A percentile compares a stretch with the other conserved stretches of the same genome.
Evolutionary conservation across 2,113 vertebrate genomes (phyloP).

Genomic region (Forbesichthys agassizii): DNA sequence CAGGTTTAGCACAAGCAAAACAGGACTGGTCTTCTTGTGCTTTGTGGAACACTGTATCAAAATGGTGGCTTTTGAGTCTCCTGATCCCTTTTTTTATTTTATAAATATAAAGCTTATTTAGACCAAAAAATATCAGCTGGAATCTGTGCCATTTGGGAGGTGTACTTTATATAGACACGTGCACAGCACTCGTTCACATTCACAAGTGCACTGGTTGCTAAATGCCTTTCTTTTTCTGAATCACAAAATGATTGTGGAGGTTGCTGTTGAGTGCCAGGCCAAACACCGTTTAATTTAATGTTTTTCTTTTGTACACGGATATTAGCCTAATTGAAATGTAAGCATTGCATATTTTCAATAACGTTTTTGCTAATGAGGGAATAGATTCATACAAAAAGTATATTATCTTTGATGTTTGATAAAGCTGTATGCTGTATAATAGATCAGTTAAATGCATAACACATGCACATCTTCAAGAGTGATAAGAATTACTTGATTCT

Average conservation of each 20-base stretch:
- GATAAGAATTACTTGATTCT: slow-evolving; percentile 42
- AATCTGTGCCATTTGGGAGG: slow-evolving; percentile 36
- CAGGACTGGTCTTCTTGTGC: slow-evolving; percentile 50
- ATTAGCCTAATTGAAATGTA: slow-evolving; percentile 33
- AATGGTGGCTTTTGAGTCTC: slow-evolving; percentile 28
- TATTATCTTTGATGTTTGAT: slow-evolving; percentile 63
- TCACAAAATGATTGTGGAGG: slow-evolving; percentile 27
- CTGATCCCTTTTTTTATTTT: slow-evolving; percentile 12
- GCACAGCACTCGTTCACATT: slow-evolving; percentile 45
- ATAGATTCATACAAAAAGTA: slow-evolving; percentile 41
- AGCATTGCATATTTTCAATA: slow-evolving; percentile 35
- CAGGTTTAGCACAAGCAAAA: slow-evolving; percentile 30
- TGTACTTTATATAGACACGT: slow-evolving; percentile 31
- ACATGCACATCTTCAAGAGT: slow-evolving; percentile 56
- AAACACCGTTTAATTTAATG: slow-evolving; percentile 36
- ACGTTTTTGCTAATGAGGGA: slow-evolving; percentile 59
- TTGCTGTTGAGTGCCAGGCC: slow-evolving; percentile 32
- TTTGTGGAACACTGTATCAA: slow-evolving; percentile 27
- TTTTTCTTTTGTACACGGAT: slow-evolving; percentile 55
- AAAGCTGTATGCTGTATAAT: slow-evolving; percentile 56
- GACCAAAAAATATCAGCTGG: slow-evolving; percentile 52
- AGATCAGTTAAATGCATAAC: slow-evolving; percentile 48
- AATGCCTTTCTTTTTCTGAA: slow-evolving; percentile 23
- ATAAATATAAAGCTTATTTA: slow-evolving; percentile 27
- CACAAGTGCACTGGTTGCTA: slow-evolving; percentile 34